Evolutionary conservation across 2,797 vertebrate species (phyloP).

Genomic region (Spatula clypeata): DNA sequence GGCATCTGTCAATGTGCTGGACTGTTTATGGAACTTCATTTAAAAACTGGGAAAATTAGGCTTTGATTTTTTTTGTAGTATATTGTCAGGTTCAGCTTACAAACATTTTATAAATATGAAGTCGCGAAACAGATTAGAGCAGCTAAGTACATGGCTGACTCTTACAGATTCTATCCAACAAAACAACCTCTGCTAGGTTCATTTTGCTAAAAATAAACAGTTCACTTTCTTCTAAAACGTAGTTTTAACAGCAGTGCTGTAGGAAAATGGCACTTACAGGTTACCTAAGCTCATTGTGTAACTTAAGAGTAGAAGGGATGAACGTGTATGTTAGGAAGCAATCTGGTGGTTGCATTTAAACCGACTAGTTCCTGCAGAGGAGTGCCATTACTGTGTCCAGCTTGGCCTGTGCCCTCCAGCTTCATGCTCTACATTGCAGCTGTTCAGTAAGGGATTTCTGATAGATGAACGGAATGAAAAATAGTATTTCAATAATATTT

Average conservation of each 20-base stretch:
- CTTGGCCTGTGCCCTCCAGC: background rate
- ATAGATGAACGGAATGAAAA: background rate
- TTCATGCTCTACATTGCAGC: background rate
- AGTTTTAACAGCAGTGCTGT: background rate
- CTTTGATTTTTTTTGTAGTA: background rate
- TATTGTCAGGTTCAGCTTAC: background rate
- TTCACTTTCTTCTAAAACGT: background rate
- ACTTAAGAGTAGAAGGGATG: background rate
- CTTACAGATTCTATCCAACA: background rate
- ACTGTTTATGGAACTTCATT: background rate
- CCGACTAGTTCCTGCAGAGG: background rate
- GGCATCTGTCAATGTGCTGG: background rate
- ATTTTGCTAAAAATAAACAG: background rate
- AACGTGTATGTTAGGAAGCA: background rate
- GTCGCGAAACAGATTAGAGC: background rate
- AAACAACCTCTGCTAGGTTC: background rate
- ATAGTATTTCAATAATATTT: background rate
- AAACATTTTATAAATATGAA: background rate
- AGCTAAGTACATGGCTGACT: background rate
- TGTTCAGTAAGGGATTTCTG: background rate
- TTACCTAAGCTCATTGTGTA: background rate
- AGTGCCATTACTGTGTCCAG: background rate
- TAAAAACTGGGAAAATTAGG: background rate
- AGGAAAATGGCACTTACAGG: background rate
- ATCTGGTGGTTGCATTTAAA: background rate